Evolutionary conservation across 2,113 vertebrate genomes (phyloP).

Genomic region (Aegotheles bennettii): DNA sequence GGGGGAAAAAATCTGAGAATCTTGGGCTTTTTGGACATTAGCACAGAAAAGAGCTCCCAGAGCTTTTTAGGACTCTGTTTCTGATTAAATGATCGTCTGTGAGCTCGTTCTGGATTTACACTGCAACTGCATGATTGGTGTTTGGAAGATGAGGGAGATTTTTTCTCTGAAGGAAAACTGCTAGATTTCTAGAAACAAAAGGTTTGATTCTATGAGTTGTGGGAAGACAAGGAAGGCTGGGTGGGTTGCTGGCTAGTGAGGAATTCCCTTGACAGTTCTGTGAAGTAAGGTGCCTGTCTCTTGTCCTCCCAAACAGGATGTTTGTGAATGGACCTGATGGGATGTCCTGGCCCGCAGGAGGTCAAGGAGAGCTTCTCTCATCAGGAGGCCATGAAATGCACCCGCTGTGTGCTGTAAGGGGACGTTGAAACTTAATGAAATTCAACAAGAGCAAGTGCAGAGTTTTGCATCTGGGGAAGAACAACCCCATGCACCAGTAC

Average conservation of each 20-base stretch:
- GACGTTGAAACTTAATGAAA: too few relatives aligned
- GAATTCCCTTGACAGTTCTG: not conserved
- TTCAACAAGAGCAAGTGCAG: too few relatives aligned
- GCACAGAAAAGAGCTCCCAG: not conserved
- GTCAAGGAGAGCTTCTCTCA: not conserved
- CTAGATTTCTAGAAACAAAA: not conserved
- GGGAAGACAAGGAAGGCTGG: not conserved
- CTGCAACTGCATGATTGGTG: not conserved
- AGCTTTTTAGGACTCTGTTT: not conserved
- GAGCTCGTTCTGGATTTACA: not conserved
- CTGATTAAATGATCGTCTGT: not conserved
- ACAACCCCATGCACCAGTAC: too few relatives aligned
- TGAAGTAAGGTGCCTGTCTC: rapidly evolving
- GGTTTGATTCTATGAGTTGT: not conserved
- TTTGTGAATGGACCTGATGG: not conserved
- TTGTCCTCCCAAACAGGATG: rapidly evolving
- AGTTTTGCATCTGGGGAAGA: too few relatives aligned
- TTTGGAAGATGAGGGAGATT: not conserved
- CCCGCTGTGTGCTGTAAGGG: rapidly evolving
- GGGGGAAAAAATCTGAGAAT: not conserved
- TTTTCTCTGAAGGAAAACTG: not conserved
- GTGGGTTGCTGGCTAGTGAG: not conserved
- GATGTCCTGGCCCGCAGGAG: not conserved
- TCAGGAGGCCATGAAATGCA: not conserved
- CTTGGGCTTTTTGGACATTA: not conserved